Evolutionary conservation across 37 sponge, comb jelly and placozoan genomes (phyloP).

Genomic region (Aphrocallistes beatrix): DNA sequence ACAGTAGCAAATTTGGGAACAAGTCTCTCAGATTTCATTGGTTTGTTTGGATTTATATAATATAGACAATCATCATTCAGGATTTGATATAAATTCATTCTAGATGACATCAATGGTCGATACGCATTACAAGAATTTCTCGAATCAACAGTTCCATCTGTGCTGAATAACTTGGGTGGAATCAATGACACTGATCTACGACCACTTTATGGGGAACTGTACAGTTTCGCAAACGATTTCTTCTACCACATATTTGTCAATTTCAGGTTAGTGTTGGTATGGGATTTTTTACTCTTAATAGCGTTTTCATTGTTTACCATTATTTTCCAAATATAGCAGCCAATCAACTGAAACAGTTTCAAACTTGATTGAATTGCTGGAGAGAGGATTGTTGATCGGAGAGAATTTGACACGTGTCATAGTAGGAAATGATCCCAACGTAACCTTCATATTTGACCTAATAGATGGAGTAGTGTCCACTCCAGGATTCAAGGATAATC

Average conservation of each 20-base stretch:
- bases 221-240: background rate
- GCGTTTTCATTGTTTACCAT: background rate
- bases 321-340: background rate
- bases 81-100: background rate
- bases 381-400: background rate
- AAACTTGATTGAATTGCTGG: background rate
- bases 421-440: background rate
- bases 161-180: background rate
- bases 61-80: background rate
- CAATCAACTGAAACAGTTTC: background rate
- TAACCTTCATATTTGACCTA: background rate
- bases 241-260: background rate
- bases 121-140: background rate
- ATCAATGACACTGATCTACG: background rate
- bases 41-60: background rate
- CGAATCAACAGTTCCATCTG: background rate
- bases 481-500: background rate
- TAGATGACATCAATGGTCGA: background rate
- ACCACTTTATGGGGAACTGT: background rate
- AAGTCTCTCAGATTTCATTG: background rate
- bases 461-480: background rate
- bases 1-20: background rate
- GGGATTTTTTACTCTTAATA: background rate
- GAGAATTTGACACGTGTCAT: background rate
- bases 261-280: background rate